Evolutionary conservation across 2,797 vertebrate species (phyloP).

Genomic region (Rhabdomys pumilio): DNA sequence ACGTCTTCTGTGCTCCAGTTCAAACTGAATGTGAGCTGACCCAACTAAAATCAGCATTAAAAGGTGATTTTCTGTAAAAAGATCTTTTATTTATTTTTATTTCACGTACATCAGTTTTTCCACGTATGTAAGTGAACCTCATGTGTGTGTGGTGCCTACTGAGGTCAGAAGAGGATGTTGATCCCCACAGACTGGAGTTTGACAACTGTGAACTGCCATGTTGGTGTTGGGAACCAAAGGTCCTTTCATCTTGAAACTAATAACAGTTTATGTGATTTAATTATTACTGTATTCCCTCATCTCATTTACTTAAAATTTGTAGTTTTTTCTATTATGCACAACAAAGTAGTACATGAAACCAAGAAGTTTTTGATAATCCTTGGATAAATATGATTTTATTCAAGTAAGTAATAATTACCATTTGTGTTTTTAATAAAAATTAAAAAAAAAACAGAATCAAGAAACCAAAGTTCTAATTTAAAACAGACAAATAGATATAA

Average conservation of each 20-base stretch:
- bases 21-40: not conserved
- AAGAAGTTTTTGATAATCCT: not conserved
- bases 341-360: not conserved
- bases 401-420: not conserved
- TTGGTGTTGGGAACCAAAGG: not conserved
- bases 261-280: not conserved
- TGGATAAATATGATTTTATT: not conserved
- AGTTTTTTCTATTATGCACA: not conserved
- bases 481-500: not conserved
- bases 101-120: not conserved
- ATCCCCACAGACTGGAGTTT: not conserved
- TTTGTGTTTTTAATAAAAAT: not conserved
- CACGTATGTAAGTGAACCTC: not conserved
- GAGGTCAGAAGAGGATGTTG: not conserved
- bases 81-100: not conserved
- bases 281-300: not conserved
- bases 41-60: not conserved
- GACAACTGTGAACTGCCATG: not conserved
- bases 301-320: slow-evolving; percentile 4
- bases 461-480: not conserved
- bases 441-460: not conserved
- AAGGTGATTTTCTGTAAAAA: not conserved
- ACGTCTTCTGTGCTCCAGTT: not conserved
- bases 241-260: not conserved
- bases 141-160: not conserved